Conservation (phyloP, 2,113 vertebrate genomes). For the Eptesicus fuscus region DNA sequence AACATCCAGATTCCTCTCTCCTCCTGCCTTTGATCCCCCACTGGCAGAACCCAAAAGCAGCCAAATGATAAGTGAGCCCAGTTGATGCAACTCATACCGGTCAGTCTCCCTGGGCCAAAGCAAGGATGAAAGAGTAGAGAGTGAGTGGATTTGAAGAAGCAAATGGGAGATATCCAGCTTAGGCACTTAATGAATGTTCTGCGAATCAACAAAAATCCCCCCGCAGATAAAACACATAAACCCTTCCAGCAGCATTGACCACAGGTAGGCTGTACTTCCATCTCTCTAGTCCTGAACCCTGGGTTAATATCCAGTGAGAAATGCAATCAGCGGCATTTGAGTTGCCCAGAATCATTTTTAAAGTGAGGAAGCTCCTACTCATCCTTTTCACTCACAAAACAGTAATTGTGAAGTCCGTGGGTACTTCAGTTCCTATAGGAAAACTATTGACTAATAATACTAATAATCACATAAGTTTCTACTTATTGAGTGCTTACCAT, state of each 20-base stretch:
- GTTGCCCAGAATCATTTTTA: slow-evolving; percentile 6
- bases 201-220: neutral
- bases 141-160: neutral
- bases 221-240: neutral
- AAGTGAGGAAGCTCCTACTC: neutral
- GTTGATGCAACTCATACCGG: neutral
- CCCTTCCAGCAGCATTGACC: neutral
- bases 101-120: neutral
- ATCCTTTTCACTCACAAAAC: slow-evolving; percentile 33
- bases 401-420: slow-evolving; percentile 17
- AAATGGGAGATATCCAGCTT: neutral
- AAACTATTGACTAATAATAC: neutral
- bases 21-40: neutral
- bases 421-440: slow-evolving; percentile 9
- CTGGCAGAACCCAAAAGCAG: neutral
- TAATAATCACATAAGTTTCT: slow-evolving; percentile 11
- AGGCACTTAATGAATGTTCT: neutral
- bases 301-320: neutral
- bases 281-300: neutral
- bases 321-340: neutral
- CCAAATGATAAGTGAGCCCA: neutral
- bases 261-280: neutral
- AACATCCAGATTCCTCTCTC: neutral
- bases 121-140: neutral
- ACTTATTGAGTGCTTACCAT: neutral